Percentiles rank a stretch among this genome's conserved stretches.
phyloP scores from a whole-genome alignment of 1,140 invertebrate genomes.

The Laupala kohalensis region DNA sequence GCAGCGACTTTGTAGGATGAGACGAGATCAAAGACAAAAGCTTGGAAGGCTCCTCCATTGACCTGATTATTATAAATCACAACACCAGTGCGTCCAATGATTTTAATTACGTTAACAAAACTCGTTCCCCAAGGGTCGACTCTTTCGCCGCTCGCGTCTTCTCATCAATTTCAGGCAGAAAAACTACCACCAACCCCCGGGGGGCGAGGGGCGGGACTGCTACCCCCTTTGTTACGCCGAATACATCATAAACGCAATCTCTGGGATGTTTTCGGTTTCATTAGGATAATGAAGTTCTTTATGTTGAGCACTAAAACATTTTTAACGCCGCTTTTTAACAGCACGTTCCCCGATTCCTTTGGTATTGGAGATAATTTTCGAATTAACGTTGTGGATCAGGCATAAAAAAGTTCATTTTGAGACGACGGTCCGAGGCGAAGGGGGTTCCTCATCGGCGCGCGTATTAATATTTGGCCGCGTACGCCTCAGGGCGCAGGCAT shows the following conservation, averaged over 20 bases:
- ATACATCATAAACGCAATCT: neutral
- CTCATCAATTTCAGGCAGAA: neutral
- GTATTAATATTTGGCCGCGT: neutral
- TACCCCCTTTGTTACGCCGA: neutral
- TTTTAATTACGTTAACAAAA: neutral
- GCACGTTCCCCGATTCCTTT: neutral
- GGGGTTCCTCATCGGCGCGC: too few species aligned
- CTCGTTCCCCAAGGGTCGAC: neutral
- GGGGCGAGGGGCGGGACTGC: too few species aligned
- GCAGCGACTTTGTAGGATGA: too few species aligned
- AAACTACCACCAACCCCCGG: neutral
- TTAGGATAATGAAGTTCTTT: neutral
- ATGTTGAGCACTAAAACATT: neutral
- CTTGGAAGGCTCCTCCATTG: neutral
- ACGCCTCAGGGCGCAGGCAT: neutral
- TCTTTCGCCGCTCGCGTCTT: neutral
- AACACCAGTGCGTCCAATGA: neutral
- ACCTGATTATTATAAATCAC: neutral
- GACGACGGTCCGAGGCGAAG: too few species aligned
- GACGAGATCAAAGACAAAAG: neutral
- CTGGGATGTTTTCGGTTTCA: neutral
- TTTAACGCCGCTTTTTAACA: neutral
- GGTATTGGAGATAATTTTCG: neutral
- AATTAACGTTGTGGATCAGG: neutral
- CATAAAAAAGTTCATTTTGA: neutral